A percentile compares a stretch with the other conserved stretches of the same genome.
phyloP scores from a whole-genome alignment of 2,888 invertebrate genomes.

The Hololepta plana region DNA sequence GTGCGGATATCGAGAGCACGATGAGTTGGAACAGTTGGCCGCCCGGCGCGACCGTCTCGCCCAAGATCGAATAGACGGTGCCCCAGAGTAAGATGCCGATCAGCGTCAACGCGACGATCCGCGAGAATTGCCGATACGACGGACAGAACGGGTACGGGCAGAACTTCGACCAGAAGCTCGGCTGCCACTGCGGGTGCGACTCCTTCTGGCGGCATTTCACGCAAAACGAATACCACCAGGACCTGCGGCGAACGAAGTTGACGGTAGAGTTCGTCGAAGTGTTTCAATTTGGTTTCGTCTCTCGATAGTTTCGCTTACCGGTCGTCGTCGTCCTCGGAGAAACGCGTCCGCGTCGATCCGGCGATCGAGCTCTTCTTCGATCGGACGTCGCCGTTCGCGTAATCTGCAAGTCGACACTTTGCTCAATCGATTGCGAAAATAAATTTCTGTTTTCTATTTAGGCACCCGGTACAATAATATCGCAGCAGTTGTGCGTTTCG shows the following conservation, averaged over 20 bases:
- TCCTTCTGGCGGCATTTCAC: constrained; percentile 62
- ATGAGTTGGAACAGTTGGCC: constrained; percentile 67
- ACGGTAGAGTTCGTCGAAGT: too few species aligned
- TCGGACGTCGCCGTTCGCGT: constrained; percentile 22
- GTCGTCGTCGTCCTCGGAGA: constrained; percentile 18
- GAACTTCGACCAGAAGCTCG: constrained; percentile 57
- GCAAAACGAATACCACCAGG: constrained; percentile 73
- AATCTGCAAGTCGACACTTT: too few species aligned
- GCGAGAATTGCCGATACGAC: constrained; percentile 66
- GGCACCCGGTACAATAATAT: too few species aligned
- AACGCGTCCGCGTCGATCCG: constrained; percentile 23
- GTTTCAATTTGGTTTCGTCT: too few species aligned
- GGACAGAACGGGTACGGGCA: constrained; percentile 78
- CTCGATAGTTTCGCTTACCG: constrained; percentile 9
- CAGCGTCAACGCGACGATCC: constrained; percentile 50
- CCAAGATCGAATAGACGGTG: constrained; percentile 56
- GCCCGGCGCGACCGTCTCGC: constrained; percentile 64
- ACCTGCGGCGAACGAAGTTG: constrained; percentile 38
- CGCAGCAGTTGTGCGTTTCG: too few species aligned
- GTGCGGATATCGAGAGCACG: constrained; percentile 52
- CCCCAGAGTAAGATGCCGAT: constrained; percentile 63
- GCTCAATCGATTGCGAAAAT: too few species aligned
- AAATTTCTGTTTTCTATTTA: too few species aligned
- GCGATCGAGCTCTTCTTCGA: constrained; percentile 25
- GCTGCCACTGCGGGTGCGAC: constrained; percentile 61